These are phyloP conservation scores for Rhabdomys dilectus DNA, from an alignment of 2,113 vertebrate genomes.

Conservation along the genomic window DNA sequence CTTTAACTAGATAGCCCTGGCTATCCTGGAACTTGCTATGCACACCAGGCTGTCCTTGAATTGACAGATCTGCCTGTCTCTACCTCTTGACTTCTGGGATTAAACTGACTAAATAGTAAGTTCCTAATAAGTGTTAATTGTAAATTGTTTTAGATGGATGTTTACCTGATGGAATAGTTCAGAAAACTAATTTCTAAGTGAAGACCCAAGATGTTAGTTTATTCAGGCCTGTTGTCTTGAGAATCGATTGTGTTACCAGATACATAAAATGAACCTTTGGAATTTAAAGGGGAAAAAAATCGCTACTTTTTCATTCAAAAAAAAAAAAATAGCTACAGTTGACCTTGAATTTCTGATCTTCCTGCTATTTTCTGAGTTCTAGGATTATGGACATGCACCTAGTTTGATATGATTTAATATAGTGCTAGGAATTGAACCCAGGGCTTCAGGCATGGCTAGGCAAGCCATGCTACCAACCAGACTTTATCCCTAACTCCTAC, in stretches of 20 bases:
- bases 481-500: not conserved
- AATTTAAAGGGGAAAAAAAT: not conserved
- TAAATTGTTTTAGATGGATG: constrained; percentile 18
- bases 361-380: not conserved
- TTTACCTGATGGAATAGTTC: constrained; percentile 16
- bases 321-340: not conserved
- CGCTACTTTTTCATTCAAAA: not conserved
- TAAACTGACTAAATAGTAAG: not conserved
- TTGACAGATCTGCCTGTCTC: not conserved
- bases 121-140: constrained; percentile 44
- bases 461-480: not conserved
- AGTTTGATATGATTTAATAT: not conserved
- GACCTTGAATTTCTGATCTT: not conserved
- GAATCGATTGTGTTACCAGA: not conserved
- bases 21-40: not conserved
- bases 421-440: not conserved
- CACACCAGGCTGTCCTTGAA: not conserved
- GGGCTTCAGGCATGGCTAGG: not conserved
- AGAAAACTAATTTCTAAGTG: constrained; percentile 10
- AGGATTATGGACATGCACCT: not conserved
- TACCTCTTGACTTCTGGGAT: not conserved
- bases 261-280: not conserved
- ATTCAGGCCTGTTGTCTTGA: not conserved
- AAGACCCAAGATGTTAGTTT: constrained; percentile 28
- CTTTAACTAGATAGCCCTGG: not conserved